These are phyloP conservation scores for Orthosia incerta DNA, from an alignment of 2,888 invertebrate species.

Conservation along the genomic window DNA sequence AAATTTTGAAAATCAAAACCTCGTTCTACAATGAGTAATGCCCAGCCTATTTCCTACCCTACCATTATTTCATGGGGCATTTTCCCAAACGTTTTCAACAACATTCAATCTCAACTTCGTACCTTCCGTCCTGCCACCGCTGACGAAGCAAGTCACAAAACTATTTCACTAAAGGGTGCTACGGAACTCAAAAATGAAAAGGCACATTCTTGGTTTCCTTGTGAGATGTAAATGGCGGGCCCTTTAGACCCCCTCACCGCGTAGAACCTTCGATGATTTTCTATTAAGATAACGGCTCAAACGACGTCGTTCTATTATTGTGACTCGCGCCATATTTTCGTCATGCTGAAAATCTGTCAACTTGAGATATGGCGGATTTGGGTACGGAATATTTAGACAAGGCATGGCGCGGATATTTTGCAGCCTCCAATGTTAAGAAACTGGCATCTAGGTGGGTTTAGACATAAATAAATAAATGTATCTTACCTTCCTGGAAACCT, in stretches of 20 bases:
- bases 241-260: neutral
- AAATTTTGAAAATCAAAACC: neutral
- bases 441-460: neutral
- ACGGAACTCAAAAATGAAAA: constrained; percentile 65
- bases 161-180: constrained; percentile 64
- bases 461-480: neutral
- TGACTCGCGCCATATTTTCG: constrained; percentile 82
- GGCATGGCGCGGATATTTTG: neutral
- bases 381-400: constrained; percentile 39
- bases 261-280: constrained; percentile 83
- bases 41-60: neutral
- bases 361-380: constrained; percentile 77
- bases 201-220: constrained; percentile 62
- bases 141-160: constrained; percentile 63
- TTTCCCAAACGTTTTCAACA: constrained; percentile 26
- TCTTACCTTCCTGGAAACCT: neutral
- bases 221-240: constrained; percentile 67
- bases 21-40: neutral
- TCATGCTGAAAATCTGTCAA: constrained; percentile 83
- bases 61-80: constrained; percentile 4
- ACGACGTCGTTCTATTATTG: constrained; percentile 75
- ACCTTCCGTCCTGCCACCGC: constrained; percentile 9
- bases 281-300: constrained; percentile 86
- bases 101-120: constrained; percentile 52
- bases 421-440: neutral